phyloP scores from a whole-genome alignment of 2,797 vertebrate species.

The Sylvia borin region DNA sequence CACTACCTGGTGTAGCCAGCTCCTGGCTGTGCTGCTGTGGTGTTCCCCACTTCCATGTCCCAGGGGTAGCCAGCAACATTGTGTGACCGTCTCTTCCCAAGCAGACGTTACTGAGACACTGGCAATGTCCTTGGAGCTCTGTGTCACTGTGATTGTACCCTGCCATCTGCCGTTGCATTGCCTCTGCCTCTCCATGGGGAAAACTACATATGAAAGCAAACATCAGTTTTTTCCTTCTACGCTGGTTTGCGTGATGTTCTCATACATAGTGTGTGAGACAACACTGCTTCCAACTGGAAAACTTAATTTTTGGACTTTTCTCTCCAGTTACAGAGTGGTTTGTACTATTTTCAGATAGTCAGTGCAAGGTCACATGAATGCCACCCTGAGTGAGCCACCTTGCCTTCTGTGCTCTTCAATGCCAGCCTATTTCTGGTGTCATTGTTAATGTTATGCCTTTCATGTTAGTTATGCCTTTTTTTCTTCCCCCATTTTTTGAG shows the following conservation, averaged over 20 bases:
- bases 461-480: not conserved
- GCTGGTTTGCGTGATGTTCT: not conserved
- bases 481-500: not conserved
- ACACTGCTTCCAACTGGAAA: not conserved
- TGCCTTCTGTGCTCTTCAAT: not conserved
- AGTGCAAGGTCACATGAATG: not conserved
- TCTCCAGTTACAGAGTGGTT: not conserved
- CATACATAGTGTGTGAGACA: fast-evolving
- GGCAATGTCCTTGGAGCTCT: not conserved
- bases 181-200: not conserved
- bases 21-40: not conserved
- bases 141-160: not conserved
- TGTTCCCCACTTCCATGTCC: not conserved
- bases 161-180: not conserved
- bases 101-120: fast-evolving
- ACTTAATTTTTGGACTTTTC: not conserved
- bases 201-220: not conserved
- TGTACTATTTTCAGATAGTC: not conserved
- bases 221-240: not conserved
- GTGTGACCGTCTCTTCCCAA: not conserved
- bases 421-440: not conserved
- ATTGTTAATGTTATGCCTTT: not conserved
- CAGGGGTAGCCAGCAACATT: fast-evolving
- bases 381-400: not conserved
- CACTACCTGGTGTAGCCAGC: not conserved